Conservation (phyloP, 2,888 invertebrate genomes). For the Epirrita christyi region DNA sequence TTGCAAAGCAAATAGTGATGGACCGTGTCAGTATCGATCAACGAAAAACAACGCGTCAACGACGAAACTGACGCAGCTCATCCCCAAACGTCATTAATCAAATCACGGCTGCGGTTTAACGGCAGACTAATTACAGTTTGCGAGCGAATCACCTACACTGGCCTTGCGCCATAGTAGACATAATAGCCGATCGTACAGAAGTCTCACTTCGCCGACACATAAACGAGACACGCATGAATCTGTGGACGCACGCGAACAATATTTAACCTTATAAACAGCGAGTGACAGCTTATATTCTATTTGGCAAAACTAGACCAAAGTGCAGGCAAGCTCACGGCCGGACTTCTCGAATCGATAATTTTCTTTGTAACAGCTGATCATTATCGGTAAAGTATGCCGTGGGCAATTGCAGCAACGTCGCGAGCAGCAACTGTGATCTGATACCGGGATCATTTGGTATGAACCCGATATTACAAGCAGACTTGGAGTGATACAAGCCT, state of each 20-base stretch:
- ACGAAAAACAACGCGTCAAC: slow-evolving; percentile 57
- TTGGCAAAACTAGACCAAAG: neutral
- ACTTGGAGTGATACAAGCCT: slow-evolving; percentile 4
- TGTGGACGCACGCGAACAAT: neutral
- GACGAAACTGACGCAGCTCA: slow-evolving; percentile 46
- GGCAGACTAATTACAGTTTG: slow-evolving; percentile 79
- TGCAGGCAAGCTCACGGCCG: too few relatives aligned
- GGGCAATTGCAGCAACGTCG: too few relatives aligned
- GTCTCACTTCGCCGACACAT: neutral
- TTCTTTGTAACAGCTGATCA: too few relatives aligned
- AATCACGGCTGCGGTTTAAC: slow-evolving; percentile 77
- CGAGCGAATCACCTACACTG: slow-evolving; percentile 38
- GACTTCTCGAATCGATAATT: too few relatives aligned
- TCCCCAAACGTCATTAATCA: slow-evolving; percentile 68
- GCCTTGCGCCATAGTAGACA: slow-evolving; percentile 4
- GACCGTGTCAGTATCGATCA: slow-evolving; percentile 48
- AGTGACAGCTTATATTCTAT: too few relatives aligned
- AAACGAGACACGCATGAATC: too few relatives aligned
- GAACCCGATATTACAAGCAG: too few relatives aligned
- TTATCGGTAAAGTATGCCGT: too few relatives aligned
- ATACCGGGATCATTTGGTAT: too few relatives aligned
- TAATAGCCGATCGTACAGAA: neutral
- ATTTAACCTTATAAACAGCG: too few relatives aligned
- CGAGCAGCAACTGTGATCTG: too few relatives aligned
- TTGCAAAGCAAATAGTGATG: slow-evolving; percentile 39